Conservation (phyloP, 2,888 invertebrate genomes). For the Bimastos eiseni region DNA sequence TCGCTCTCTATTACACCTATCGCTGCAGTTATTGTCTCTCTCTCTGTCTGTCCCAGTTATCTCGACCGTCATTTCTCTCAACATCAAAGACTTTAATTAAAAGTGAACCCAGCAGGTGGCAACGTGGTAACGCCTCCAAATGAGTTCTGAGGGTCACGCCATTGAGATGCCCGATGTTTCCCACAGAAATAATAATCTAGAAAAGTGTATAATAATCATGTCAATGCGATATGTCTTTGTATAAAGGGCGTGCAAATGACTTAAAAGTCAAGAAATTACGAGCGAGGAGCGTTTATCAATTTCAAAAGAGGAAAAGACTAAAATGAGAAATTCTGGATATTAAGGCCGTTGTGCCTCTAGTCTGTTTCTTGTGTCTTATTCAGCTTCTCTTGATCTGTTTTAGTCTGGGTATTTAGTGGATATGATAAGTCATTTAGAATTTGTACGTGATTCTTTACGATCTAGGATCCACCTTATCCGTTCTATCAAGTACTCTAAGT, state of each 20-base stretch:
- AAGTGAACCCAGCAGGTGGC: neutral
- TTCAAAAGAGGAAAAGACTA: neutral
- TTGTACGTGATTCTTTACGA: too few species aligned
- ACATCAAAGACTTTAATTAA: neutral
- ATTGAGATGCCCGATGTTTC: neutral
- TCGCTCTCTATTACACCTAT: neutral
- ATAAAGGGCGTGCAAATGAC: neutral
- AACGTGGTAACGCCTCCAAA: neutral
- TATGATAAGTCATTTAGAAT: too few species aligned
- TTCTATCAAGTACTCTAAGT: too few species aligned
- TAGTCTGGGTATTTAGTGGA: too few species aligned
- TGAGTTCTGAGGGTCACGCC: neutral
- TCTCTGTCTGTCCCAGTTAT: neutral
- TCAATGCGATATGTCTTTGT: neutral
- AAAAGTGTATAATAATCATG: neutral
- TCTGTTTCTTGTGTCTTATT: neutral
- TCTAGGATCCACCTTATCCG: too few species aligned
- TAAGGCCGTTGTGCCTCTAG: neutral
- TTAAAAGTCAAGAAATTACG: neutral
- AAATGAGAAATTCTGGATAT: neutral
- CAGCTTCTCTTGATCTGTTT: neutral
- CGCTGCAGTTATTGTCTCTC: neutral
- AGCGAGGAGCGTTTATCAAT: neutral
- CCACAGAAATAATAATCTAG: neutral
- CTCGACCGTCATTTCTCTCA: neutral